Base-by-base conservation (phyloP, 2,888 invertebrate genomes). In the Chloromyia formosa region DNA sequence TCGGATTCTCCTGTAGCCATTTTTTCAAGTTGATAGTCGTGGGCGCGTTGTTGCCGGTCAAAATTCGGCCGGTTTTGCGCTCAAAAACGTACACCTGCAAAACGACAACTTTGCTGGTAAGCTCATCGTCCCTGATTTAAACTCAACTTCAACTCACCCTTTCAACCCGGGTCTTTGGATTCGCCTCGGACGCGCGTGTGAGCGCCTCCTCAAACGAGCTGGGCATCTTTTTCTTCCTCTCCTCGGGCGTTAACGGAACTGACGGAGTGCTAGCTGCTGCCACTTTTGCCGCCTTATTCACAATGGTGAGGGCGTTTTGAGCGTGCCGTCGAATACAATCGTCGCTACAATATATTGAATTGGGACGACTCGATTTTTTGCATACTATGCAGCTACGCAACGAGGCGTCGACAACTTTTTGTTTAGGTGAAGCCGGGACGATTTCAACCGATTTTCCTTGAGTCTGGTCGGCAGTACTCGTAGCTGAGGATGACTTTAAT, bases 261-360 rank as follows among this genome's bases (percentile, higher is more conserved):
- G 75, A 40, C 12, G 18, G 82, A 80, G 56, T 71, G 27, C n/a
- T 54, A 9, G 54, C 49, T 40, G 75, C 10, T 14, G 74, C 58
- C 80, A 84, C 84, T 77, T 85, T 82, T 0, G 79, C 78, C 42
- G 80, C 79, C 40, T 78, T 77, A 45, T 78, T 80, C 2, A 54
- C 64, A 0, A 69, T 53, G 5, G 71, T 62, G 12, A 84, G 76
- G 0, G 91, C 90, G 78, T 92, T 92, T 80, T 93, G 91, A 1
- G 94, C 94, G 86, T 96, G 95, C 80, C 91, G 91, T 75, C 93
- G 87, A 80, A 96, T 94, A 83, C 97, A 97, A 42, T 90, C 89
- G 81, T 95, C 93, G 80, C 95, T 94, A 84, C 97, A 97, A 84
- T 95, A 97, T 79, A 95, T 93, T 73, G 94, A 93, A 81, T 91